Conservation (phyloP, 2,797 vertebrate species). For the Hipposideros larvatus region DNA sequence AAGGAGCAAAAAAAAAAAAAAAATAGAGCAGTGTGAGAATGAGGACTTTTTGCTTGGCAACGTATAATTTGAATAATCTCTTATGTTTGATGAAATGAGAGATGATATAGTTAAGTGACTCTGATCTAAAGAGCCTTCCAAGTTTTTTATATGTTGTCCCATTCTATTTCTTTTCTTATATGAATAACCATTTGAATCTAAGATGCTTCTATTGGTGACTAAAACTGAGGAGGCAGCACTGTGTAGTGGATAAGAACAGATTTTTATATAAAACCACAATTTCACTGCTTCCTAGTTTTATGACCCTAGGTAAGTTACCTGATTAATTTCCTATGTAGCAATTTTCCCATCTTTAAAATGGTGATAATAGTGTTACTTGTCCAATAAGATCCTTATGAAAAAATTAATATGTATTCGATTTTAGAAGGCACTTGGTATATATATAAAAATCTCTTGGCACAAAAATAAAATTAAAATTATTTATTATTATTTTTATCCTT, state of each 20-base stretch:
- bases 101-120: slow-evolving; percentile 14
- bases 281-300: not conserved
- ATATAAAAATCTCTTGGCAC: not conserved
- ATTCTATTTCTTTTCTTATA: slow-evolving; percentile 44
- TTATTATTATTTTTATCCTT: slow-evolving; percentile 21
- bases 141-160: not conserved
- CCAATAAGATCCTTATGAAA: not conserved
- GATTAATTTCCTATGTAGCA: slow-evolving; percentile 20
- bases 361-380: not conserved
- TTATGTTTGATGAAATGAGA: not conserved
- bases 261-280: slow-evolving; percentile 38
- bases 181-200: not conserved
- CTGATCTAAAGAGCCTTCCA: not conserved
- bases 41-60: slow-evolving; percentile 27
- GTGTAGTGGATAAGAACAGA: not conserved
- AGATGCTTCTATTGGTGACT: not conserved
- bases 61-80: slow-evolving; percentile 18
- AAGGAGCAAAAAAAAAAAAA: not conserved
- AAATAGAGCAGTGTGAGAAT: not conserved
- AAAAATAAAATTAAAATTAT: not conserved
- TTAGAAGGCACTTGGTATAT: slow-evolving; percentile 37
- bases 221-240: not conserved
- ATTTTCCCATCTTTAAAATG: slow-evolving; percentile 42
- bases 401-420: slow-evolving; percentile 32
- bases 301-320: not conserved